A percentile compares a stretch with the other conserved stretches of the same genome.
phyloP scores from a whole-genome alignment of 2,888 invertebrate genomes.

The Agriopis marginaria region DNA sequence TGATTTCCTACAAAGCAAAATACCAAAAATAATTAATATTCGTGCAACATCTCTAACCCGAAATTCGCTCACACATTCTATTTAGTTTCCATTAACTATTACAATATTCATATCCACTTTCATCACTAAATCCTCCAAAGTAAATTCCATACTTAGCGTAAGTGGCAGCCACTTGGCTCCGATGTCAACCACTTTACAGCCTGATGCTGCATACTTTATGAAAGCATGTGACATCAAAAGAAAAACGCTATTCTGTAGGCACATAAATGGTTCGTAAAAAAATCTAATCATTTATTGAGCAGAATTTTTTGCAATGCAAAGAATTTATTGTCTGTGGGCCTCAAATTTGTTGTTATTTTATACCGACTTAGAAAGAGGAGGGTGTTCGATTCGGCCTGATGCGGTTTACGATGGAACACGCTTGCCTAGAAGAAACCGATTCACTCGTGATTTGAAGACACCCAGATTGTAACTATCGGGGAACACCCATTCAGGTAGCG shows the following conservation, averaged over 20 bases:
- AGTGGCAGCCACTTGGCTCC: conserved; percentile 18
- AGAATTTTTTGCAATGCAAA: too few relatives aligned
- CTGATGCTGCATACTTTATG: conserved; percentile 18
- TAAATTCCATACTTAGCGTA: conserved; percentile 18
- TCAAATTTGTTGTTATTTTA: too few relatives aligned
- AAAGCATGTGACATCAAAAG: conserved; percentile 1
- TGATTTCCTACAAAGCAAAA: neutral
- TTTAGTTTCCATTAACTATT: conserved; percentile 15
- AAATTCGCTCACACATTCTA: neutral
- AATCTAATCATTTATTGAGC: too few relatives aligned
- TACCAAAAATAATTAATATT: neutral
- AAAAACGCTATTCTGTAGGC: neutral
- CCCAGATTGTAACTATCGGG: too few relatives aligned
- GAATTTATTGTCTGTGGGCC: too few relatives aligned
- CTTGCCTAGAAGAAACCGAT: too few relatives aligned
- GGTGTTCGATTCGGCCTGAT: too few relatives aligned
- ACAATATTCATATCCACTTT: conserved; percentile 21
- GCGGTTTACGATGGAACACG: too few relatives aligned
- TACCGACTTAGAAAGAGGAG: too few relatives aligned
- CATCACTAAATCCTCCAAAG: conserved; percentile 17
- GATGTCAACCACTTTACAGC: conserved; percentile 8
- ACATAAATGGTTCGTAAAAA: neutral
- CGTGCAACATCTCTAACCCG: neutral
- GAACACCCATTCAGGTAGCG: too few relatives aligned
- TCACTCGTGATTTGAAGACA: too few relatives aligned